Conservation (phyloP, 2,888 invertebrate species). For the Cataglyphis rosenhaueri region DNA sequence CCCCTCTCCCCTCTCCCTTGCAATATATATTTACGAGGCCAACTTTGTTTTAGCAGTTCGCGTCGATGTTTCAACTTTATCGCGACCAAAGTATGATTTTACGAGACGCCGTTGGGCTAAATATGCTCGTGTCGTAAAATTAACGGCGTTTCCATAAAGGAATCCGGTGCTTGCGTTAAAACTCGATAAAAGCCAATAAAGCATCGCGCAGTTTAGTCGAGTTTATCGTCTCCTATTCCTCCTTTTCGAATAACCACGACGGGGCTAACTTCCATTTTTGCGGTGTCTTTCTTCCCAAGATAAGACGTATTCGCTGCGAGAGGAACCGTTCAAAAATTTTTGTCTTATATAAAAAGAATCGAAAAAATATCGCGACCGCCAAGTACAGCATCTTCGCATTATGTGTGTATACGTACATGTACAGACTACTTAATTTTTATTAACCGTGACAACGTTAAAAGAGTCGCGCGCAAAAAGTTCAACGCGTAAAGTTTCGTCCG, state of each 20-base stretch:
- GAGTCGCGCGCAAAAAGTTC: background rate
- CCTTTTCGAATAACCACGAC: conserved; percentile 51
- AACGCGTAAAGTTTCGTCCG: background rate
- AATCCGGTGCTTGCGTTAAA: conserved; percentile 80
- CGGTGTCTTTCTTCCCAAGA: conserved; percentile 52
- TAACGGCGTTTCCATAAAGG: conserved; percentile 84
- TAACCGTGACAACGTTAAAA: conserved; percentile 18
- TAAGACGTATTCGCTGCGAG: conserved; percentile 49
- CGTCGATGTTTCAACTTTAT: conserved; percentile 82
- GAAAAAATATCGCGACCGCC: background rate
- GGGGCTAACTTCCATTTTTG: conserved; percentile 64
- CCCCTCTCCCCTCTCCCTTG: conserved; percentile 37
- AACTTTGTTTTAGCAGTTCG: conserved; percentile 79
- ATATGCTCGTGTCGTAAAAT: conserved; percentile 83
- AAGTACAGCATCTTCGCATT: background rate
- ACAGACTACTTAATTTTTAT: conserved; percentile 32
- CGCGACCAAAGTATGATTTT: conserved; percentile 83
- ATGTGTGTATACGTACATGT: background rate
- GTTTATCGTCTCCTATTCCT: conserved; percentile 72
- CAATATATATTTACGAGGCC: conserved; percentile 79
- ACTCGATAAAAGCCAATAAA: conserved; percentile 82
- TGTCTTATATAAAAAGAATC: background rate
- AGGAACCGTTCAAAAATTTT: background rate
- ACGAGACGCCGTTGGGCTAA: conserved; percentile 80
- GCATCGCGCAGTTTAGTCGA: conserved; percentile 78